Evolutionary conservation across 2,888 invertebrate genomes (phyloP).

Genomic region (Machimus rusticus): DNA sequence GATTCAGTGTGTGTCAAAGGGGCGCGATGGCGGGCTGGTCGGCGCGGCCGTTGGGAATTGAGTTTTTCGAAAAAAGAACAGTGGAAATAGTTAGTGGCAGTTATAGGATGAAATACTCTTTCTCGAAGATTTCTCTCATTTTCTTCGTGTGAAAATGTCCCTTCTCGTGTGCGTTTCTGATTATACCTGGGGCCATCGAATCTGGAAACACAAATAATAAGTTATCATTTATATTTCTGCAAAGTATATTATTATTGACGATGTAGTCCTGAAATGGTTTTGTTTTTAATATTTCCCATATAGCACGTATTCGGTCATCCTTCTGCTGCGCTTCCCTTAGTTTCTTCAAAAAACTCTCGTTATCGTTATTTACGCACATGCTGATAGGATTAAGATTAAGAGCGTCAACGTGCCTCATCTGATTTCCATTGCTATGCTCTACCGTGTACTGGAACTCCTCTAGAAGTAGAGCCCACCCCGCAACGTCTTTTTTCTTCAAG

Average conservation of each 20-base stretch:
- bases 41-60: too few species aligned
- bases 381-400: slow-evolving; percentile 48
- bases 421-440: slow-evolving; percentile 47
- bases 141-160: slow-evolving; percentile 20
- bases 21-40: too few species aligned
- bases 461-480: slow-evolving; percentile 48
- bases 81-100: too few species aligned
- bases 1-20: too few species aligned
- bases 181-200: neutral
- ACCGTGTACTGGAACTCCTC: slow-evolving; percentile 50
- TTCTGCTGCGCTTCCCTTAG: slow-evolving; percentile 18
- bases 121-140: neutral
- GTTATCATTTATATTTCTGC: neutral
- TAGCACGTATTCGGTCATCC: slow-evolving; percentile 38
- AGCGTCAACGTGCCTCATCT: slow-evolving; percentile 50
- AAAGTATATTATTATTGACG: neutral
- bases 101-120: neutral
- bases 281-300: neutral
- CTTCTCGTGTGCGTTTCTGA: neutral
- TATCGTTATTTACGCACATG: neutral
- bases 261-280: neutral
- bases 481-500: slow-evolving; percentile 47
- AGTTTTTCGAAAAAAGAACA: too few species aligned
- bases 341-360: slow-evolving; percentile 15
- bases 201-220: slow-evolving; percentile 42